Conservation (phyloP, 2,797 vertebrate species). For the Garrulus glandarius region DNA sequence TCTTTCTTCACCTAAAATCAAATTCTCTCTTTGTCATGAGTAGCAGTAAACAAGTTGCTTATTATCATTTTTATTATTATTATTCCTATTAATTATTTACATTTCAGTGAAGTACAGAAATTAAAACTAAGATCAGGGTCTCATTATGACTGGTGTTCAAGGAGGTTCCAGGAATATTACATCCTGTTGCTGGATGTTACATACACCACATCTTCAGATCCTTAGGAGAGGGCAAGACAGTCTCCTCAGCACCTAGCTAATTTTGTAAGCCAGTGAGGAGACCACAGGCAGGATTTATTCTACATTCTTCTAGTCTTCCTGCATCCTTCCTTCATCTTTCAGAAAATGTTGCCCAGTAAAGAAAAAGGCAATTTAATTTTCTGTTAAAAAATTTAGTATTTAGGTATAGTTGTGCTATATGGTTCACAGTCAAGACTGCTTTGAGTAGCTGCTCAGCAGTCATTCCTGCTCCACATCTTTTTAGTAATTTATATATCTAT, state of each 20-base stretch:
- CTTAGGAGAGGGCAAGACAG: background rate
- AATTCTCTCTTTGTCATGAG: background rate
- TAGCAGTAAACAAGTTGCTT: background rate
- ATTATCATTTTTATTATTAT: background rate
- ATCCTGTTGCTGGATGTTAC: background rate
- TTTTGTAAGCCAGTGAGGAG: background rate
- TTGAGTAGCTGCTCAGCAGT: background rate
- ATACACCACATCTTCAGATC: background rate
- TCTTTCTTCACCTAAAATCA: background rate
- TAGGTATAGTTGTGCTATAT: background rate
- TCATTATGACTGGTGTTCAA: background rate
- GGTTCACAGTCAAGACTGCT: background rate
- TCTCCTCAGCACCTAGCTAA: background rate
- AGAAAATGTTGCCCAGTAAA: background rate
- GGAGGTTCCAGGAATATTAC: background rate
- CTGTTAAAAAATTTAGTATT: background rate
- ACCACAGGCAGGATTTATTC: background rate
- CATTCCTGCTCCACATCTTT: accelerated
- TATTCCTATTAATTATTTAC: background rate
- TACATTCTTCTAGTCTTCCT: background rate
- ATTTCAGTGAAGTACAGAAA: background rate
- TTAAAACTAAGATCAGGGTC: background rate
- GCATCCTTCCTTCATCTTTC: background rate
- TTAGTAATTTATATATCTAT: background rate
- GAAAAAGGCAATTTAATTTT: background rate